Evolutionary conservation across 2,797 vertebrate genomes (phyloP).

Genomic region (Sarcoramphus papa): DNA sequence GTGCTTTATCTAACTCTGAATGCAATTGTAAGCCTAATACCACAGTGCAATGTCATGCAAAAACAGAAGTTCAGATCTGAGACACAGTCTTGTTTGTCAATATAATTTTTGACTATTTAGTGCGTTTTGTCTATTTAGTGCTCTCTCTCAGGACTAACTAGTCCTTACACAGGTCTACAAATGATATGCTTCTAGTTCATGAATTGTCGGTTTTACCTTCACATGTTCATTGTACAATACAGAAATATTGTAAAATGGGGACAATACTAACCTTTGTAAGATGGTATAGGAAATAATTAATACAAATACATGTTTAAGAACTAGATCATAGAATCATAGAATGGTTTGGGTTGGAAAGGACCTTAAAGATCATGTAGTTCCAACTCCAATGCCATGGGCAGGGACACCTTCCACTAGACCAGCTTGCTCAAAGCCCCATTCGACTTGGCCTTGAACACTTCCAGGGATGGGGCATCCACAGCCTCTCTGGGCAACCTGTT

Average conservation of each 20-base stretch:
- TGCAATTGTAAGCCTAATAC: background rate
- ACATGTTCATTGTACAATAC: background rate
- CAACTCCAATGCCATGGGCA: no score
- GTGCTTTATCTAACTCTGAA: background rate
- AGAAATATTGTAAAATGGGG: background rate
- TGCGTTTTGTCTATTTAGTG: background rate
- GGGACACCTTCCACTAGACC: no score
- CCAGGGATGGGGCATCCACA: no score
- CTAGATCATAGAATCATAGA: background rate
- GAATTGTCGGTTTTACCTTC: background rate
- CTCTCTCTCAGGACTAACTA: background rate
- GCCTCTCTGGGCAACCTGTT: no score
- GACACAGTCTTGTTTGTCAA: background rate
- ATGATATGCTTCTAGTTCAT: background rate
- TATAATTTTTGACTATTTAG: background rate
- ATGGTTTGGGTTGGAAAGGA: no score
- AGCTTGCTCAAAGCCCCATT: no score
- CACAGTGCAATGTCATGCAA: background rate
- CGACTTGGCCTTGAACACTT: no score
- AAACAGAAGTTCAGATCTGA: background rate
- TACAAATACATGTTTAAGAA: background rate
- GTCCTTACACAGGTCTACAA: background rate
- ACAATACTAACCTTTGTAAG: background rate
- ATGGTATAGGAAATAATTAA: background rate
- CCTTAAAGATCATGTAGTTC: no score